A percentile compares a stretch with the other conserved stretches of the same genome.
phyloP scores from a whole-genome alignment of 2,797 vertebrate species.

The Sebastes oblongus region DNA sequence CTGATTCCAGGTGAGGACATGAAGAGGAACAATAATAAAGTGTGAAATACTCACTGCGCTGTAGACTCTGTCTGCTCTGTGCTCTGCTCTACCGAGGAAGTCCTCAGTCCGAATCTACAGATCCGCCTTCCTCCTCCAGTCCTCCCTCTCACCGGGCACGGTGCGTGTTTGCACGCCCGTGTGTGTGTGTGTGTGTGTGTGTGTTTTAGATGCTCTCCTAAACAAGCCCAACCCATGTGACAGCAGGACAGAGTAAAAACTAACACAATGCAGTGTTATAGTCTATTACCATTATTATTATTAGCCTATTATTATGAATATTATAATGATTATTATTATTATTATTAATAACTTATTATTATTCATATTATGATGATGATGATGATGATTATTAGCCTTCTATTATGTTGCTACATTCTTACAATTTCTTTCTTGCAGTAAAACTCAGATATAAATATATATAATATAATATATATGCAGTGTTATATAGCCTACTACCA shows the following conservation, averaged over 20 bases:
- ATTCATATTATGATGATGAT: neutral
- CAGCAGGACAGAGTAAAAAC: neutral
- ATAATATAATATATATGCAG: too few relatives aligned
- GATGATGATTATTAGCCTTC: too few relatives aligned
- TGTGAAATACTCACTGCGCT: constrained; percentile 44
- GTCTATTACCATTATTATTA: neutral
- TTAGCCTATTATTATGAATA: too few relatives aligned
- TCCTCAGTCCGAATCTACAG: constrained; percentile 32
- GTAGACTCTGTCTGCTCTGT: neutral
- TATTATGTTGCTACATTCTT: neutral
- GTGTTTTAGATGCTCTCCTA: constrained; percentile 16
- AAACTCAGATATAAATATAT: too few relatives aligned
- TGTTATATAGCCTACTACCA: too few relatives aligned
- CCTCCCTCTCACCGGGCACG: neutral
- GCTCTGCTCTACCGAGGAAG: constrained; percentile 34
- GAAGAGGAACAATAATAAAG: neutral
- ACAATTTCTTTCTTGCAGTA: neutral
- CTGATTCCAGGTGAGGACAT: neutral
- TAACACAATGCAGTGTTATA: neutral
- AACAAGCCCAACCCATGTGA: constrained; percentile 34
- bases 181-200: neutral
- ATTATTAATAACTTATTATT: neutral
- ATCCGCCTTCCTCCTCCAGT: constrained; percentile 45
- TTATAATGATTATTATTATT: neutral
- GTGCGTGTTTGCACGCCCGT: neutral